Conservation (phyloP, 2,888 invertebrate species). For the Cataglyphis altisquamis region DNA sequence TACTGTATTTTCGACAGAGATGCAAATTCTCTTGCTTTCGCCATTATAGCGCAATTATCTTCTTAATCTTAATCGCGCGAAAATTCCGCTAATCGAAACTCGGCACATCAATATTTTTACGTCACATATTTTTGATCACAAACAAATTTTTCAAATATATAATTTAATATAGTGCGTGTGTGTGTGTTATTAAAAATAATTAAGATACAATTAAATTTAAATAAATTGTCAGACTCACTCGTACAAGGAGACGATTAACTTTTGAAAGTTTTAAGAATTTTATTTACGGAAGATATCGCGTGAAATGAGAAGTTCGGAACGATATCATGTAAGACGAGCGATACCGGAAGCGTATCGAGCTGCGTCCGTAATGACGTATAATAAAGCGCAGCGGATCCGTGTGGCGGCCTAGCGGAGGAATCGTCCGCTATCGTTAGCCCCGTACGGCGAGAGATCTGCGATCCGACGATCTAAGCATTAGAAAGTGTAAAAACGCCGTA, state of each 20-base stretch:
- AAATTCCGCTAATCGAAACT: conserved; percentile 27
- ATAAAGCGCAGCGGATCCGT: conserved; percentile 39
- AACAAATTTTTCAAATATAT: not conserved
- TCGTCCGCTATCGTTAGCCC: conserved; percentile 73
- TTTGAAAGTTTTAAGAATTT: conserved; percentile 15
- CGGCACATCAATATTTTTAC: not conserved
- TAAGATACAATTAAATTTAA: not conserved
- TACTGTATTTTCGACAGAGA: conserved; percentile 22
- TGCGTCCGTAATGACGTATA: conserved; percentile 30
- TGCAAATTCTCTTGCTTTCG: conserved; percentile 11
- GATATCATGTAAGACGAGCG: conserved; percentile 24
- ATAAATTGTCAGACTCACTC: not conserved
- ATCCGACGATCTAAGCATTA: conserved; percentile 66
- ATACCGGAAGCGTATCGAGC: conserved; percentile 38
- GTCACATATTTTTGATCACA: not conserved
- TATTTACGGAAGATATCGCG: not conserved
- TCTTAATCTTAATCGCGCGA: conserved; percentile 7
- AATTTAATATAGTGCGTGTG: not conserved
- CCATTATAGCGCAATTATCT: not conserved
- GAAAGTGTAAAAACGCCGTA: conserved; percentile 72
- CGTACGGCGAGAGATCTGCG: conserved; percentile 59
- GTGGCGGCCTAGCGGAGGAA: conserved; percentile 43
- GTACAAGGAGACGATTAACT: not conserved
- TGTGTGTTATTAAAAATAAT: conserved; percentile 1
- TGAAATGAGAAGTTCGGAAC: conserved; percentile 20